These are phyloP conservation scores for Drosophila insularis DNA, from an alignment of 1,140 invertebrate species.

Conservation along the genomic window DNA sequence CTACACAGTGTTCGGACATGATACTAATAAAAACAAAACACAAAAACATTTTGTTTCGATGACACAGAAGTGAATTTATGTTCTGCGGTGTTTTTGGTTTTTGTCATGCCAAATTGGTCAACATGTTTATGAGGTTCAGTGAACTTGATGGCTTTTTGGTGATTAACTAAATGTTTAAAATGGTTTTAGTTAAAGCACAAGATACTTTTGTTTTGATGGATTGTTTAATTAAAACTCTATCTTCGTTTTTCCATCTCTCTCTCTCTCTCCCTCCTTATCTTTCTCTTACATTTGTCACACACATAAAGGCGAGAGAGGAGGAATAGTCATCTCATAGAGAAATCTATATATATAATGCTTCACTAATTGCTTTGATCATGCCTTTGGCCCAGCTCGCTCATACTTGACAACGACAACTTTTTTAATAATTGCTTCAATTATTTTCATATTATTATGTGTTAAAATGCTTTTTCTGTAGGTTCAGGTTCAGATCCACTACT, in stretches of 20 bases:
- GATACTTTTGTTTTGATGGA: not conserved
- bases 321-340: constrained; percentile 38
- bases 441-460: constrained; percentile 80
- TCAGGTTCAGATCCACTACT: constrained; percentile 14
- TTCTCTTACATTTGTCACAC: constrained; percentile 45
- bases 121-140: constrained; percentile 3
- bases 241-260: constrained; percentile 16
- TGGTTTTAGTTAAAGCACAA: not conserved
- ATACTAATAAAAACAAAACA: not conserved
- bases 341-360: constrained; percentile 42
- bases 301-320: not conserved
- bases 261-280: not conserved
- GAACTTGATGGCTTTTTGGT: not conserved
- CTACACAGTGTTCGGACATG: not conserved
- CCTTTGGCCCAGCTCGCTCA: constrained; percentile 4
- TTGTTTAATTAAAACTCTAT: not conserved
- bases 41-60: not conserved
- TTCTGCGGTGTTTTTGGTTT: not conserved
- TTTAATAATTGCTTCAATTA: constrained; percentile 77
- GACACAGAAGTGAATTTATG: not conserved
- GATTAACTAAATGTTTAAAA: constrained; percentile 5
- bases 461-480: constrained; percentile 68
- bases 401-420: constrained; percentile 24
- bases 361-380: constrained; percentile 67
- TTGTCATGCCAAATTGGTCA: constrained; percentile 2